phyloP scores from a whole-genome alignment of 2,113 vertebrate species.

The Pithys albifrons region DNA sequence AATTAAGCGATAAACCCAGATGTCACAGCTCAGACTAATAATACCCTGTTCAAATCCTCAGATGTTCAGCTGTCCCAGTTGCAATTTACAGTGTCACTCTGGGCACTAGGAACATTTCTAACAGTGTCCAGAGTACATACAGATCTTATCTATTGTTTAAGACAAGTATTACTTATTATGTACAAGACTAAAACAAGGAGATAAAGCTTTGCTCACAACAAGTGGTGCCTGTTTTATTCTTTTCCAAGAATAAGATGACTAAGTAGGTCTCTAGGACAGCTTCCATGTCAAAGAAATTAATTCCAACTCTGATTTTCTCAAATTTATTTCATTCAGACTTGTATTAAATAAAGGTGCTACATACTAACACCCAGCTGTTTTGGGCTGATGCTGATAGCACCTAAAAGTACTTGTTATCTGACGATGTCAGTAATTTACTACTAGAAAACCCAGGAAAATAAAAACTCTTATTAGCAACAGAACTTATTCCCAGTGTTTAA shows the following conservation, averaged over 20 bases:
- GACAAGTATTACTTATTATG: accelerated
- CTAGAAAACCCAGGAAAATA: background rate
- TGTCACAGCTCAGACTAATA: slow-evolving; percentile 7
- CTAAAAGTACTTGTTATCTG: background rate
- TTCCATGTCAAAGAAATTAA: background rate
- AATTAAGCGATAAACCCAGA: background rate
- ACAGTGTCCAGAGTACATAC: background rate
- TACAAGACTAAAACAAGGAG: background rate
- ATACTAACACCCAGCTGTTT: background rate
- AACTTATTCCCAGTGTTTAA: background rate
- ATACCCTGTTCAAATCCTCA: background rate
- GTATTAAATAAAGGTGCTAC: background rate
- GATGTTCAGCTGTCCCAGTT: background rate
- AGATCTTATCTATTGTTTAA: background rate
- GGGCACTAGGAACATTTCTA: background rate
- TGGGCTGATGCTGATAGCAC: background rate
- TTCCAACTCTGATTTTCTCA: background rate
- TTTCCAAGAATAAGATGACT: background rate
- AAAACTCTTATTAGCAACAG: background rate
- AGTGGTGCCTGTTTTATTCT: background rate
- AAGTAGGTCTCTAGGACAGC: background rate
- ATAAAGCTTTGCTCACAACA: background rate
- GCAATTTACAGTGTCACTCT: background rate
- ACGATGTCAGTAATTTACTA: background rate
- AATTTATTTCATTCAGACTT: background rate